These are phyloP conservation scores for Branchipolynoe longqiensis DNA, from an alignment of 2,888 invertebrate genomes.

Conservation along the genomic window DNA sequence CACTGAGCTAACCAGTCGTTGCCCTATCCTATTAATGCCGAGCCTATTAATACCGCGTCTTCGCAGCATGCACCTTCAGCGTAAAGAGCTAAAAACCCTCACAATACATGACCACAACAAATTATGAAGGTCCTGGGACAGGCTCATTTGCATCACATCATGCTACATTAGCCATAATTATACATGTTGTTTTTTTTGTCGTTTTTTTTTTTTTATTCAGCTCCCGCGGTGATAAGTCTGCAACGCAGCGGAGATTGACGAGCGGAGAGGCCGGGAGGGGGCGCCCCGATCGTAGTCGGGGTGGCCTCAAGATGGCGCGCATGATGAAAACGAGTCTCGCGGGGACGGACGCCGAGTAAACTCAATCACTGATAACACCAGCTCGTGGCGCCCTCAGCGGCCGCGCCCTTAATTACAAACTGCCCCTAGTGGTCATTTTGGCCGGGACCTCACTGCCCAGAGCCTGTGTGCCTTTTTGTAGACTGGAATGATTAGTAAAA, in stretches of 20 bases:
- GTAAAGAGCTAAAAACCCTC: too few species aligned
- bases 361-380: conserved; percentile 47
- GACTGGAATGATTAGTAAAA: not conserved
- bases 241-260: conserved; percentile 19
- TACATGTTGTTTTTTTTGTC: conserved; percentile 40
- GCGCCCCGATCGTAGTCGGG: not conserved
- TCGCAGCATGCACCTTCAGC: too few species aligned
- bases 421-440: conserved; percentile 13
- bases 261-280: not conserved
- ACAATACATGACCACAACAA: not conserved
- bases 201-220: too few species aligned
- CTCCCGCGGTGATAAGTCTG: conserved; percentile 29
- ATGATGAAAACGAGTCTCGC: conserved; percentile 42
- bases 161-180: conserved; percentile 43
- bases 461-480: not conserved
- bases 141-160: conserved; percentile 24
- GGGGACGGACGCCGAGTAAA: not conserved
- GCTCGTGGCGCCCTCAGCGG: conserved; percentile 7
- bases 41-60: too few species aligned
- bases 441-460: conserved; percentile 22
- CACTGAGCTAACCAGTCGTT: too few species aligned
- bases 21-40: too few species aligned
- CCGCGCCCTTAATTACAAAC: conserved; percentile 34
- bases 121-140: not conserved
- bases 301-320: conserved; percentile 45